phyloP scores from a whole-genome alignment of 2,888 invertebrate species.

The Chloroclysta siterata region DNA sequence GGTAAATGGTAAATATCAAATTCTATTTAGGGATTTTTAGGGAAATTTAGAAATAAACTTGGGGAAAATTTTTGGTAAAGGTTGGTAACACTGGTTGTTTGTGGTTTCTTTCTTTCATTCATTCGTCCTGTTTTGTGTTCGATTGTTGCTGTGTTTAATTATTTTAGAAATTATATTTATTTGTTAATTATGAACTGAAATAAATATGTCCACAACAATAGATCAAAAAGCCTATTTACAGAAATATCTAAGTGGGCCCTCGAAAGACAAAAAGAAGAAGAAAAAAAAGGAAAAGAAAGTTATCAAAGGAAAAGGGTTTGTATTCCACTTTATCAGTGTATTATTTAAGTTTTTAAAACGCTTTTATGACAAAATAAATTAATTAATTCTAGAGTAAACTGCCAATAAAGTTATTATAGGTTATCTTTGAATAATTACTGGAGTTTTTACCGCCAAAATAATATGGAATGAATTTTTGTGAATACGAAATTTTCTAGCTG shows the following conservation, averaged over 20 bases:
- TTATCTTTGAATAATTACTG: neutral
- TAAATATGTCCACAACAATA: constrained; percentile 76
- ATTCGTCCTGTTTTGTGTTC: no score
- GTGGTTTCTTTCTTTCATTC: no score
- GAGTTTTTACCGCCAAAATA: neutral
- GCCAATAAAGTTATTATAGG: neutral
- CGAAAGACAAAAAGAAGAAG: constrained; percentile 87
- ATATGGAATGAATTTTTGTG: no score
- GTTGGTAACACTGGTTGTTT: no score
- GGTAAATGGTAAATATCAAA: no score
- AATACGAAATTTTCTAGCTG: no score
- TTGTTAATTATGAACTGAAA: neutral
- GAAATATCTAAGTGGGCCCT: constrained; percentile 89
- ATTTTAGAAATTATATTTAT: neutral
- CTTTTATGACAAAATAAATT: neutral
- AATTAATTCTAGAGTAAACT: neutral
- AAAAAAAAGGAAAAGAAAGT: constrained; percentile 85
- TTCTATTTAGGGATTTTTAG: no score
- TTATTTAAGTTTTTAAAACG: neutral
- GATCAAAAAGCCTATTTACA: constrained; percentile 92
- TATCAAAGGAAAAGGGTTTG: constrained; percentile 72
- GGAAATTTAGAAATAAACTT: no score
- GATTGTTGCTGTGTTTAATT: no score
- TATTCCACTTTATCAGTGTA: constrained; percentile 6
- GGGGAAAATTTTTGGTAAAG: no score